phyloP scores from a whole-genome alignment of 2,113 vertebrate genomes.

The Ancistrus triradiatus region DNA sequence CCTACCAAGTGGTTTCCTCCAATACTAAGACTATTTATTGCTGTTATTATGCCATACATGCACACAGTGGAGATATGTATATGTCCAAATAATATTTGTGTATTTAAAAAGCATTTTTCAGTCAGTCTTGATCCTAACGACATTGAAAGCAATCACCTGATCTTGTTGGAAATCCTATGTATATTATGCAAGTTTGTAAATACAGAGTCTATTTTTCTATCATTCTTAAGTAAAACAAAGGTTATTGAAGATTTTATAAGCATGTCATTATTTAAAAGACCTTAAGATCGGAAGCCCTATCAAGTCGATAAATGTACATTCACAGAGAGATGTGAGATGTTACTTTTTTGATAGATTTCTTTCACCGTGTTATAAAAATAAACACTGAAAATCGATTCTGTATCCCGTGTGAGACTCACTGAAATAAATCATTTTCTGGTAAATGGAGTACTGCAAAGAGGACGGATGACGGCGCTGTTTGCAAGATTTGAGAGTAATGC shows the following conservation, averaged over 20 bases:
- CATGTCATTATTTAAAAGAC: constrained; percentile 63
- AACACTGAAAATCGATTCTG: constrained; percentile 64
- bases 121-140: constrained; percentile 51
- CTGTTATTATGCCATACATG: neutral
- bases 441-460: neutral
- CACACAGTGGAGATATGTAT: neutral
- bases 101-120: constrained; percentile 49
- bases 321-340: constrained; percentile 64
- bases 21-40: neutral
- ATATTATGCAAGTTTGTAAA: constrained; percentile 72
- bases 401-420: constrained; percentile 3
- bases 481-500: neutral
- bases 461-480: constrained; percentile 41
- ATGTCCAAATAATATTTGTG: constrained; percentile 44
- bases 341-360: constrained; percentile 53
- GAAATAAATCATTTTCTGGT: neutral
- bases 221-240: constrained; percentile 54
- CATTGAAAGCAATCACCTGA: constrained; percentile 32
- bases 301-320: constrained; percentile 58
- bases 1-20: too few relatives aligned
- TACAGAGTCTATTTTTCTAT: constrained; percentile 70
- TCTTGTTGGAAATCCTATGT: constrained; percentile 59
- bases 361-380: constrained; percentile 51
- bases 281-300: constrained; percentile 51
- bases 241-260: constrained; percentile 61